Conservation (phyloP, 1,140 invertebrate species). For the Cyclargus thomasi region DNA sequence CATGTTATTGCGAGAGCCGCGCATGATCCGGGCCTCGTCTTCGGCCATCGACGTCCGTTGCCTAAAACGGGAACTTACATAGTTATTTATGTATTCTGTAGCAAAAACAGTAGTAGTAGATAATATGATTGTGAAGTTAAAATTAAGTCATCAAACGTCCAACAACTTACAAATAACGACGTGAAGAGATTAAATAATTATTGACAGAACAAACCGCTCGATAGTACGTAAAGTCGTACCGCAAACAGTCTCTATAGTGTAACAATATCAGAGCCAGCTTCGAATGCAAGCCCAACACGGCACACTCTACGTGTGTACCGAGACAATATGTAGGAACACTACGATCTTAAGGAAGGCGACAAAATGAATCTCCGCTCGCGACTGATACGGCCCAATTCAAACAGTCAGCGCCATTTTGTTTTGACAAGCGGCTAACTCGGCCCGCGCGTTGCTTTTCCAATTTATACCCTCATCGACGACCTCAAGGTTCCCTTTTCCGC, state of each 20-base stretch:
- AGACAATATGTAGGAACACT: conserved; percentile 70
- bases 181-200: conserved; percentile 13
- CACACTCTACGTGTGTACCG: conserved; percentile 68
- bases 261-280: conserved; percentile 74
- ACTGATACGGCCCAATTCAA: conserved; percentile 74
- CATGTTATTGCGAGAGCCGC: too few species aligned
- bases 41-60: too few species aligned
- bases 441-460: conserved; percentile 31
- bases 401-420: conserved; percentile 74
- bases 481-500: conserved; percentile 40
- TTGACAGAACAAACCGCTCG: conserved; percentile 57
- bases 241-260: conserved; percentile 70
- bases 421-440: conserved; percentile 64
- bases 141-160: neutral
- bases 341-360: conserved; percentile 72
- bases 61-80: too few species aligned
- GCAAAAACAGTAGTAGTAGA: too few species aligned
- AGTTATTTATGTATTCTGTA: too few species aligned
- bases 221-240: conserved; percentile 68
- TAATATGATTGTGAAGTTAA: neutral
- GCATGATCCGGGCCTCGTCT: too few species aligned
- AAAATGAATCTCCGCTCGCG: conserved; percentile 73
- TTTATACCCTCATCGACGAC: conserved; percentile 36
- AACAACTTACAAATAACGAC: neutral
- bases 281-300: conserved; percentile 68